Evolutionary conservation across 2,888 invertebrate genomes (phyloP).

Genomic region (Bugula neritina): DNA sequence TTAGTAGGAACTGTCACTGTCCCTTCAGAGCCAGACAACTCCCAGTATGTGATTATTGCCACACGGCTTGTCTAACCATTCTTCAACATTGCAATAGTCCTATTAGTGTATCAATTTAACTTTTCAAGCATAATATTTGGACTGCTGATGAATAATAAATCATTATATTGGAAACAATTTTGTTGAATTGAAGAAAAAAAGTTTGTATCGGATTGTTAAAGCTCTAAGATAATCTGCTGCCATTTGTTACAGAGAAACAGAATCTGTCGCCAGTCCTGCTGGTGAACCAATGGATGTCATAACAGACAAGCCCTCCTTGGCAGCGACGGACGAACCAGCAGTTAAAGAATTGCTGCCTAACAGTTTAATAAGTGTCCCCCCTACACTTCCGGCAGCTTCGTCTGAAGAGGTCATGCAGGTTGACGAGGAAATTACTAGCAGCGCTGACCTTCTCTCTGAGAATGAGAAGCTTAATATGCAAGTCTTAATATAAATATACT

Average conservation of each 20-base stretch:
- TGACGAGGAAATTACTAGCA: constrained; percentile 16
- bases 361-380: background rate
- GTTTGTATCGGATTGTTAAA: too few relatives aligned
- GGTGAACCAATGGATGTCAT: constrained; percentile 23
- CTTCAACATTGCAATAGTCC: too few relatives aligned
- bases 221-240: too few relatives aligned
- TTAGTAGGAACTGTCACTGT: background rate
- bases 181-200: too few relatives aligned
- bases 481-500: too few relatives aligned
- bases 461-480: background rate
- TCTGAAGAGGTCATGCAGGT: constrained; percentile 19
- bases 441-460: background rate
- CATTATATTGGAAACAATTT: too few relatives aligned
- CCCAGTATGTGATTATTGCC: background rate
- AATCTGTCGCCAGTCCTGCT: too few relatives aligned
- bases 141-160: too few relatives aligned
- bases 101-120: too few relatives aligned
- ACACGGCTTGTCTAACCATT: too few relatives aligned
- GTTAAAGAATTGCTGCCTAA: constrained; percentile 16
- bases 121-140: too few relatives aligned
- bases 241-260: too few relatives aligned
- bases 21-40: background rate
- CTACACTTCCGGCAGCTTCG: background rate
- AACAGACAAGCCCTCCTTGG: background rate
- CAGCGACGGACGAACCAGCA: background rate